Evolutionary conservation across 2,888 invertebrate genomes (phyloP).

Genomic region (Pyrrhosoma nymphula): DNA sequence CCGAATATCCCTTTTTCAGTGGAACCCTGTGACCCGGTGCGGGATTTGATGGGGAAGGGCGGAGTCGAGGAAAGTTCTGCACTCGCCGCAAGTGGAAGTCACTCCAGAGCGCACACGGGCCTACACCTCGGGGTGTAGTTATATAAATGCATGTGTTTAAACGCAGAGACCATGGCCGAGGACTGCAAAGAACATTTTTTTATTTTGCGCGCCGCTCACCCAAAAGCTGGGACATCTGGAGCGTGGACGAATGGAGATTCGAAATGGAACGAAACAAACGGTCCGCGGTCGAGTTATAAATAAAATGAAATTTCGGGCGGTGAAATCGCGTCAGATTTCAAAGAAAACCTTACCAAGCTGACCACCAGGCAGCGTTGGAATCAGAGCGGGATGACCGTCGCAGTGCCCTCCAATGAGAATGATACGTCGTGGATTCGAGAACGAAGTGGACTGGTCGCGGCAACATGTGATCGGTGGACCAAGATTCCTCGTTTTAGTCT

Average conservation of each 20-base stretch:
- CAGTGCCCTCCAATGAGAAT: background rate
- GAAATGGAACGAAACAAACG: background rate
- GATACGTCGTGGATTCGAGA: background rate
- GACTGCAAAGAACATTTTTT: background rate
- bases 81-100: background rate
- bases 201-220: background rate
- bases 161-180: background rate
- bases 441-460: background rate
- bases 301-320: background rate
- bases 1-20: background rate
- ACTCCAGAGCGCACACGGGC: background rate
- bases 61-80: background rate
- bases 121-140: background rate
- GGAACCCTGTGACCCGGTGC: background rate
- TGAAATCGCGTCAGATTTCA: background rate
- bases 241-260: constrained; percentile 1
- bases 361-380: background rate
- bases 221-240: background rate
- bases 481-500: background rate
- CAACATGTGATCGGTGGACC: background rate
- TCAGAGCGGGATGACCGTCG: background rate
- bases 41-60: background rate
- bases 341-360: background rate
- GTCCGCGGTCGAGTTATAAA: background rate
- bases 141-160: background rate